Evolutionary conservation across 1,140 invertebrate species (phyloP), one percentile per base, ranked within the genome.

Genomic region (Ylistrum balloti): DNA sequence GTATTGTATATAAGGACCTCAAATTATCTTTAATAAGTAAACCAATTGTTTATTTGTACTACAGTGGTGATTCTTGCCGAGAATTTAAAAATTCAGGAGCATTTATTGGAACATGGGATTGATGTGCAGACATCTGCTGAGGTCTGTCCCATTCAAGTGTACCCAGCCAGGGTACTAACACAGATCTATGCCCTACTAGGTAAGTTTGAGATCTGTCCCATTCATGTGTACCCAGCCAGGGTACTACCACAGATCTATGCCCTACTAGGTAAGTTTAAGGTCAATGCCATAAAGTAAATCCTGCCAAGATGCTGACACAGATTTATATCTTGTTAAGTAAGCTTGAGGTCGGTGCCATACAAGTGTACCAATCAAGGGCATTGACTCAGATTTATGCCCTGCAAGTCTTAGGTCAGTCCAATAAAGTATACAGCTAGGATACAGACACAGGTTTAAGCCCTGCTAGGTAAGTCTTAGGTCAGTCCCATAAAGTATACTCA

Each of bases 101-200:
- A 99, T 97, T 96, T 99, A 88, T 97, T 97, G 13, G 97, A 98
- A 93, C 98, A 99, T 96, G 99, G 99, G 95, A 98, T 99, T 91
- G 97, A 98, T 88, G 98, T 99, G 0, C 99, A 99, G 97, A 99
- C 99, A 0, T 98, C 99, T 85, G 97, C 97, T 88, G 98, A 99
- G 96, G 98, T 99, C 0, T 97, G 98, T 1, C 99, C 99, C 0
- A 99, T 99, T 94, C 98, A 99, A 97, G 98, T 99, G 0, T 99
- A 99, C 95, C 98, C 99, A 33, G 99, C 99, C 0, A 97, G 98
- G 95, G 98, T 99, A 20, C 97, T 99, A 0, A 99, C 98, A 95
- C 98, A 99, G 96, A 97, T 99, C 22, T 99, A 99, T 95, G 98
- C 98, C 34, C 98, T 99, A 97, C 97, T 99, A 95, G 99, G 98